Evolutionary conservation across 1,140 invertebrate species (phyloP), one percentile per base, ranked within the genome.

Genomic region (Penaeus vannamei): DNA sequence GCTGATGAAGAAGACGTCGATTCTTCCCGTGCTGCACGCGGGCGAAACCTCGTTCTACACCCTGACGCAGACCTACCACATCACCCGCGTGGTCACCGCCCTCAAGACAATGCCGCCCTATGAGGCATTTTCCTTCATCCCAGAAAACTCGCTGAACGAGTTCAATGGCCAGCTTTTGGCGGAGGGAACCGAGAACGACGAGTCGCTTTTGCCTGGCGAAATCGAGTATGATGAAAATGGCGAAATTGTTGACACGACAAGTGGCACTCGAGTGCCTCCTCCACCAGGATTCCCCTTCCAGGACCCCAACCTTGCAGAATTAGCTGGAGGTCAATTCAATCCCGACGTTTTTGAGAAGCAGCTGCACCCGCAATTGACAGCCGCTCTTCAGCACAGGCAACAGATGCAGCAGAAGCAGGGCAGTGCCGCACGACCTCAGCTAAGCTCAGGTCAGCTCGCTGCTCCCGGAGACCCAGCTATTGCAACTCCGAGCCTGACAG

Each of bases 21-120:
- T 98, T 84, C 93, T 98, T 77, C 97, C 97, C 1, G 95, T 98
- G 1, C 94, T 97, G 20, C 94, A 94, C 19, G 91, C 90, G 79
- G 95, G 95, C 42, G 94, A 94, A 17, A 93, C 93, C 17, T 91
- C 91, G 12, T 89, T 91, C 80, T 94, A 97, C 88, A 98, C 97
- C 1, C 93, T 98, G 53, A 96, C 97, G 2, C 97, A 98, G 93
- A 97, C 97, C 0, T 98, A 97, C 92, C 95, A 97, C 91, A 95
- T 98, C 17, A 97, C 97, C 0, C 94, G 96, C 91, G 93, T 97
- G 69, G 96, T 98, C 1, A 97, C 96, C 0, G 97, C 97, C 0
- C 97, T 96, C 0, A 98, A 98, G 92, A 98, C 97, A 0, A 92
- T 98, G 46, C 97, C 97, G 19, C 97, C 97, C 0, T 95, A 96